Evolutionary conservation across 1,140 invertebrate species (phyloP), one percentile per base, ranked within the genome.

Genomic region (Harpegnathos saltator): DNA sequence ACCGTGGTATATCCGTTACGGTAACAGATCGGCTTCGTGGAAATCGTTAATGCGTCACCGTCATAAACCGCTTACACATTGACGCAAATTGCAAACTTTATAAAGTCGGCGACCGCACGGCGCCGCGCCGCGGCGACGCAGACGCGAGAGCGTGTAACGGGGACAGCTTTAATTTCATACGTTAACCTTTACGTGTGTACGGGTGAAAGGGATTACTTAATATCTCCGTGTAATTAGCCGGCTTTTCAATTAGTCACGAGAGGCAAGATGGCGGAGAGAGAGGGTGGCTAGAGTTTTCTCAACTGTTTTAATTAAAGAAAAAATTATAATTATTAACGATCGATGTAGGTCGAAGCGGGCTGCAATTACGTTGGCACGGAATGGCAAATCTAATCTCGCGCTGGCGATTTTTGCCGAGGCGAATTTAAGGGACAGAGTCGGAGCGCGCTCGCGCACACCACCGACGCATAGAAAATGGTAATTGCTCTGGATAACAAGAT

Each of bases 11-110:
- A 69, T 68, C n/a, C 65, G 82, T 80, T 80, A 71, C 73, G 52
- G 54, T 22, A 71, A 62, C 63, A 58, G 62, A 71, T 83, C 73
- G 82, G 63, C 54, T 84, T 82, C 80, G 52, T 54, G 44, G 80
- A 85, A 83, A 71, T 85, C 69, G 72, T 86, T 84, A 84, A 82
- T 63, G 44, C 69, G 19, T 52, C 69, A 74, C 58, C 54, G 58
- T 54, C 78, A 26, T 74, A 83, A 83, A 77, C 59, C 26, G 72
- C 61, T 75, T 77, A 59, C 15, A 29, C 19, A 66, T 50, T 62
- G 75, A 80, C 48, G 52, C 65, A 59, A 69, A 62, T n/a, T 22
- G 15, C 52, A 4, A 80, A 58, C 17, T 61, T 61, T 54, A n/a
- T n/a, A 33, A 74, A 58, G 11, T 26, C 33, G 14, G 22, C 9